Conservation (phyloP, 1,140 invertebrate species). For the Drosophila aff. region DNA sequence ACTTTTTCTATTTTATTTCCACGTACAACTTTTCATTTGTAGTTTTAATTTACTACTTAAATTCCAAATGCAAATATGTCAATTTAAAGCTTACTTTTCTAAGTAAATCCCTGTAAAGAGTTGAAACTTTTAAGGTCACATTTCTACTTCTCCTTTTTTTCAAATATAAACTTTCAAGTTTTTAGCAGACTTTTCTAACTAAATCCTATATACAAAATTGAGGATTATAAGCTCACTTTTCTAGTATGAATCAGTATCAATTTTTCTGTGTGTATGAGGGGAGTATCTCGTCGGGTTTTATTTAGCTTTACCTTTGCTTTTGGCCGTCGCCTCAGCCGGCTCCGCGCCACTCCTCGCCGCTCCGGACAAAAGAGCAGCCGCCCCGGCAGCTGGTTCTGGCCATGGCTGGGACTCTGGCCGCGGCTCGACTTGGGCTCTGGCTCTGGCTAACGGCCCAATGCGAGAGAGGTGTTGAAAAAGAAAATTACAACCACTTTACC, state of each 20-base stretch:
- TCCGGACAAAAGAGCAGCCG: slow-evolving; percentile 70
- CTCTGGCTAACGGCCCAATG: slow-evolving; percentile 77
- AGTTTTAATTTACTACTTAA: too few species aligned
- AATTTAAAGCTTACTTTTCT: not conserved
- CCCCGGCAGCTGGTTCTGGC: slow-evolving; percentile 60
- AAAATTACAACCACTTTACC: slow-evolving; percentile 84
- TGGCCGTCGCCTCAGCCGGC: slow-evolving; percentile 22
- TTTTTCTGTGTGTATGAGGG: slow-evolving; percentile 29
- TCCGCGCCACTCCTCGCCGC: slow-evolving; percentile 16
- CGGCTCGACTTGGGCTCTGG: slow-evolving; percentile 43
- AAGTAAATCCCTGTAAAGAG: not conserved
- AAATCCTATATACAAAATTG: not conserved
- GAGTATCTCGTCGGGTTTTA: slow-evolving; percentile 54
- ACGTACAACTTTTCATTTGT: too few species aligned
- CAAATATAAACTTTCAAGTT: not conserved
- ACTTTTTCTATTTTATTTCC: not conserved
- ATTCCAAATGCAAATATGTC: not conserved
- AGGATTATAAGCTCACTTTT: not conserved
- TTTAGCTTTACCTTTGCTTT: slow-evolving; percentile 52
- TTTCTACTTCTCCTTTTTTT: not conserved
- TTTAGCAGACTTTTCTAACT: not conserved
- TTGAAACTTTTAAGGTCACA: not conserved
- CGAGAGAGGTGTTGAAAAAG: slow-evolving; percentile 83
- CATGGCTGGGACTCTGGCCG: slow-evolving; percentile 41
- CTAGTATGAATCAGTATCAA: not conserved